A percentile compares a stretch with the other conserved stretches of the same genome.
phyloP scores from a whole-genome alignment of 1,140 invertebrate species.

The Archegozetes longisetosus region DNA sequence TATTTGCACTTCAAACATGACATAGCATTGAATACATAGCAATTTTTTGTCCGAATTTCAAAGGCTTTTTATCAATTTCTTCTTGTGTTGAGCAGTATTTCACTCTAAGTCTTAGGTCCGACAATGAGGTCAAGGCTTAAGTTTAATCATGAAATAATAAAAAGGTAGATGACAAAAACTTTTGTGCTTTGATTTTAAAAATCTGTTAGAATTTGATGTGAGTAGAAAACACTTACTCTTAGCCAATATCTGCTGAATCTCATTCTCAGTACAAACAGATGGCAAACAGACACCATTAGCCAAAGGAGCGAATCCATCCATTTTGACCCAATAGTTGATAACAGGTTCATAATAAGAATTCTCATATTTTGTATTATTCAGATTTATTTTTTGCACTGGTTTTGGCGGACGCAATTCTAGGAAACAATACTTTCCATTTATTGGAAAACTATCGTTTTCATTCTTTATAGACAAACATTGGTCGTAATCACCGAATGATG shows the following conservation, averaged over 20 bases:
- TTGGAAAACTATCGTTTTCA: neutral
- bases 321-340: neutral
- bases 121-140: neutral
- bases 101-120: neutral
- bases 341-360: neutral
- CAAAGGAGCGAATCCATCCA: neutral
- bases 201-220: no score
- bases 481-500: slow-evolving; percentile 24
- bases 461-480: slow-evolving; percentile 21
- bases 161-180: no score
- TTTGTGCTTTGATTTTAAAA: no score
- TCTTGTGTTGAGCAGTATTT: neutral
- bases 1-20: no score
- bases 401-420: neutral
- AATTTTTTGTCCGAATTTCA: slow-evolving; percentile 4
- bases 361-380: neutral
- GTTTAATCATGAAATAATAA: no score
- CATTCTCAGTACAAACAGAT: neutral
- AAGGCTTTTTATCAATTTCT: neutral
- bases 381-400: neutral
- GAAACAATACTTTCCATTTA: slow-evolving; percentile 5
- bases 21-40: slow-evolving; percentile 1
- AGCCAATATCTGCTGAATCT: neutral
- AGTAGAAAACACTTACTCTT: neutral
- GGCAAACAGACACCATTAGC: slow-evolving; percentile 8